A percentile compares a stretch with the other conserved stretches of the same genome.
Evolutionary conservation across 2,113 vertebrate species (phyloP).

Genomic region (Isurus oxyrinchus): DNA sequence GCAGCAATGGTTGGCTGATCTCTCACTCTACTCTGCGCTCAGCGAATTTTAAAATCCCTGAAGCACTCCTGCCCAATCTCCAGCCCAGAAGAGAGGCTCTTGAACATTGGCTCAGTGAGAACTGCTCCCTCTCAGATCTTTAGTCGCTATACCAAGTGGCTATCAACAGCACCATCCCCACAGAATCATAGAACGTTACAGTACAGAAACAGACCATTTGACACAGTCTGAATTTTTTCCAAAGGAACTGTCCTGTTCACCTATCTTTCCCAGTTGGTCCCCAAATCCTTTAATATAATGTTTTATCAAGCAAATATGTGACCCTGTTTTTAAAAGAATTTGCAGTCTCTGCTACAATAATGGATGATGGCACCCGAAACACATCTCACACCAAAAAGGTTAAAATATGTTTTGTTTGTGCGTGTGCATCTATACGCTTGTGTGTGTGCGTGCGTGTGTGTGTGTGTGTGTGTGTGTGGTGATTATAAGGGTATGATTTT

Average conservation of each 20-base stretch:
- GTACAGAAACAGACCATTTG: background rate
- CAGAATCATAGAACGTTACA: background rate
- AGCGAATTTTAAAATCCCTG: background rate
- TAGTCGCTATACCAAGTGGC: background rate
- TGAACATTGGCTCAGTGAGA: background rate
- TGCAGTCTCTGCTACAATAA: background rate
- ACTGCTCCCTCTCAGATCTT: background rate
- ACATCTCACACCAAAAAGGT: background rate
- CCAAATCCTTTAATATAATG: background rate
- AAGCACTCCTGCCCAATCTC: background rate
- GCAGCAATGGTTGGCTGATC: too few species aligned
- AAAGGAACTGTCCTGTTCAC: background rate
- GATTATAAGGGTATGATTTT: background rate
- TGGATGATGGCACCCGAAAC: background rate
- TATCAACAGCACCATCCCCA: background rate
- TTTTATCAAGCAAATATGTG: background rate
- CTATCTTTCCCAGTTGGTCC: background rate
- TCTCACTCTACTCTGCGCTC: background rate
- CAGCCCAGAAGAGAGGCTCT: background rate
- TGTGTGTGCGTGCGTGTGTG: background rate
- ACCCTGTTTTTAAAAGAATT: background rate
- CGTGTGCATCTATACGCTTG: background rate
- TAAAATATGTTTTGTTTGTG: background rate
- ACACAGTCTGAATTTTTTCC: background rate
- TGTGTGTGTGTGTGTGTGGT: background rate